Conservation (phyloP, 2,888 invertebrate genomes). For the Melinaea menophilus region DNA sequence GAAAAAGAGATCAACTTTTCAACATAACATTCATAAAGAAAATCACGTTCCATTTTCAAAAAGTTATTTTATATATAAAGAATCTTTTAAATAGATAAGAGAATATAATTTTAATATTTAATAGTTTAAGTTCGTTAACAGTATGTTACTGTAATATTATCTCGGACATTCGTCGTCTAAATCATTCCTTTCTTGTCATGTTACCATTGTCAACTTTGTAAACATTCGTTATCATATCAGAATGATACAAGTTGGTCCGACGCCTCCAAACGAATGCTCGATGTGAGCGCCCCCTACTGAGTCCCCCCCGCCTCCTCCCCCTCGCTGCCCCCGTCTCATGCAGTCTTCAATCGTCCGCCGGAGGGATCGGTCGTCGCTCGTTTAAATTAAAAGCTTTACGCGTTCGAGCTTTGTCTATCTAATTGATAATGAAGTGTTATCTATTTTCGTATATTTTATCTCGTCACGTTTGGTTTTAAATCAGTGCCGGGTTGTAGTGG, state of each 20-base stretch:
- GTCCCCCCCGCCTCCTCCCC: conserved; percentile 43
- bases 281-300: conserved; percentile 60
- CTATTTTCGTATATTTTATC: conserved; percentile 42
- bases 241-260: conserved; percentile 62
- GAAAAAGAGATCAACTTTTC: conserved; percentile 32
- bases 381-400: conserved; percentile 53
- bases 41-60: conserved; percentile 10
- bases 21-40: conserved; percentile 33
- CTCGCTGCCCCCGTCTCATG: conserved; percentile 51
- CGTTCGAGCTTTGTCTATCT: conserved; percentile 67
- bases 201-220: conserved; percentile 56
- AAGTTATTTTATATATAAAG: neutral
- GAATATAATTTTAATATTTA: no score
- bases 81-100: no score
- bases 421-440: conserved; percentile 54
- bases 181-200: conserved; percentile 3
- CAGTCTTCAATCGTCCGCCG: conserved; percentile 61
- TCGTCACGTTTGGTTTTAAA: conserved; percentile 32
- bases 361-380: conserved; percentile 40
- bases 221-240: conserved; percentile 71
- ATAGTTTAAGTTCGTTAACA: no score
- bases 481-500: conserved; percentile 42
- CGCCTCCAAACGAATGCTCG: conserved; percentile 48
- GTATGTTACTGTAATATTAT: no score
- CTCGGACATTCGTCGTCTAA: no score